These are phyloP conservation scores for Mesoclemmys tuberculata DNA, from an alignment of 2,113 vertebrate genomes.

Conservation along the genomic window DNA sequence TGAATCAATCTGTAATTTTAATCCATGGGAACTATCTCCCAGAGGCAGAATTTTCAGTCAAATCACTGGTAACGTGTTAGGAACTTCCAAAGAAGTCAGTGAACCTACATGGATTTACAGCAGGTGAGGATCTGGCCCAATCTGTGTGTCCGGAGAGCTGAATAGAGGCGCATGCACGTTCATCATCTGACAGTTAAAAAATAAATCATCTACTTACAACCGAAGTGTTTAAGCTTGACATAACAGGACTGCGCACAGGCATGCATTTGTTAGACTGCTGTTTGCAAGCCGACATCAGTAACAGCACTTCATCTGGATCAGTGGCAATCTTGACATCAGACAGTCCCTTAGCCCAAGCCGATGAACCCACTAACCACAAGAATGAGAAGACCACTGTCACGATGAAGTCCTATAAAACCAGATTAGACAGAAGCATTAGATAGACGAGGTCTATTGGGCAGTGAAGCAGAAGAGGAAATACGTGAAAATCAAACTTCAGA, in stretches of 20 bases:
- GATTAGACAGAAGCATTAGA: slow-evolving; percentile 50
- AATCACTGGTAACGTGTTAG: neutral
- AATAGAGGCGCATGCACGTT: neutral
- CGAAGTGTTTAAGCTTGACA: slow-evolving; percentile 97
- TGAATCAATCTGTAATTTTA: neutral
- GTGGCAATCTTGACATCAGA: slow-evolving; percentile 95
- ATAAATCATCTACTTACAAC: slow-evolving; percentile 84
- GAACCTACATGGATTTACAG: neutral
- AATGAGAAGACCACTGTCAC: slow-evolving; percentile 98
- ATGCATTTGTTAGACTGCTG: slow-evolving; percentile 89
- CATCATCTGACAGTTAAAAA: neutral
- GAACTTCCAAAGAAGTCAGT: neutral
- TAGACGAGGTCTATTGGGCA: neutral
- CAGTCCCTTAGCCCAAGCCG: slow-evolving; percentile 97
- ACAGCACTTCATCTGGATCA: slow-evolving; percentile 91
- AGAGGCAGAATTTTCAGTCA: neutral
- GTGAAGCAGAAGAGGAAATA: neutral
- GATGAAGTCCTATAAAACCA: slow-evolving; percentile 90
- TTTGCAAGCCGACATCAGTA: slow-evolving; percentile 94
- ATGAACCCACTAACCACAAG: slow-evolving; percentile 97
- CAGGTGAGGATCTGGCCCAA: neutral
- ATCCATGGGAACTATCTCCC: neutral
- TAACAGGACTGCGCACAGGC: slow-evolving; percentile 88
- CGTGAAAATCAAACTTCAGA: neutral
- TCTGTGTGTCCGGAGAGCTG: neutral